phyloP scores from a whole-genome alignment of 2,888 invertebrate species.

The Drosophila ustulata region DNA sequence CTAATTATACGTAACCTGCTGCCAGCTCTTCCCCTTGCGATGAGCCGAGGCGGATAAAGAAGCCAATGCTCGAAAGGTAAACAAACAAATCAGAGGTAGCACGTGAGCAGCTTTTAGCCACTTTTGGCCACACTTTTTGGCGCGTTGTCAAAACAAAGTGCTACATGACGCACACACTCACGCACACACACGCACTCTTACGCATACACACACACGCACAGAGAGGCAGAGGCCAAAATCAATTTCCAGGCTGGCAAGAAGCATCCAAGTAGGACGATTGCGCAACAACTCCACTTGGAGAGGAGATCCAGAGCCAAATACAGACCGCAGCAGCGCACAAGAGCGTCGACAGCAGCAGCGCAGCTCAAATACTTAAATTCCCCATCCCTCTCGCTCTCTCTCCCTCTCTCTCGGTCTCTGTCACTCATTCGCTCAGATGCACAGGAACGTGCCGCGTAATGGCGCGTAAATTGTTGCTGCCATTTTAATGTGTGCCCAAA shows the following conservation, averaged over 20 bases:
- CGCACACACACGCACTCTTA: constrained; percentile 13
- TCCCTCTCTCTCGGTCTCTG: not conserved
- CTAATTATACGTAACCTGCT: constrained; percentile 9
- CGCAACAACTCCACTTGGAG: constrained; percentile 37
- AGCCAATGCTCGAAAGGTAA: constrained; percentile 52
- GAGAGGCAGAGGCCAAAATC: constrained; percentile 52
- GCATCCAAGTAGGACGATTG: constrained; percentile 47
- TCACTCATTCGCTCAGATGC: constrained; percentile 11
- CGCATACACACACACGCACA: constrained; percentile 12
- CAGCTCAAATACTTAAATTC: constrained; percentile 43
- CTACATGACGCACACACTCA: constrained; percentile 29
- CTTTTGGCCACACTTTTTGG: constrained; percentile 55
- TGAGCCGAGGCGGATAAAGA: constrained; percentile 10
- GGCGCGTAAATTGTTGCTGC: constrained; percentile 80
- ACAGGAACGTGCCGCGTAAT: constrained; percentile 60
- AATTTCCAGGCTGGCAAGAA: constrained; percentile 54
- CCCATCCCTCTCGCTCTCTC: not conserved
- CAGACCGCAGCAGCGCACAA: constrained; percentile 8
- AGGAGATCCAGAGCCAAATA: not conserved
- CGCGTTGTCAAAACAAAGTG: constrained; percentile 74
- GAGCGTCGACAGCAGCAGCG: constrained; percentile 18
- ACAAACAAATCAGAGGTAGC: constrained; percentile 64
- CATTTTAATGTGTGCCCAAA: constrained; percentile 74
- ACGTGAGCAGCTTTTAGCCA: constrained; percentile 52
- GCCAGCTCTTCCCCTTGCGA: not conserved